These are phyloP conservation scores for Rhopalosiphum nymphaeae DNA, from an alignment of 2,888 invertebrate species.

Conservation along the genomic window DNA sequence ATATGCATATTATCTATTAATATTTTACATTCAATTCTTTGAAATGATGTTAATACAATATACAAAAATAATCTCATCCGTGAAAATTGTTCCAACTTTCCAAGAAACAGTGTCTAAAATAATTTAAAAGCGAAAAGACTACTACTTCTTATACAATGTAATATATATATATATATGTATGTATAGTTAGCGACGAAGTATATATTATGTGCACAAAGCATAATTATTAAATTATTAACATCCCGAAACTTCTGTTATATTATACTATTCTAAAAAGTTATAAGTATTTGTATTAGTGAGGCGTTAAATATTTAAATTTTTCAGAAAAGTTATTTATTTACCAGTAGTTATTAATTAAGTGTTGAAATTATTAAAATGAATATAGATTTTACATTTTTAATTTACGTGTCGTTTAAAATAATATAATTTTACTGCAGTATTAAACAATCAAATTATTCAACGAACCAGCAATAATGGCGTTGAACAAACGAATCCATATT, in stretches of 20 bases:
- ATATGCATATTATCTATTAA: not conserved
- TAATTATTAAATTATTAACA: not conserved
- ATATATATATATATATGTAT: not conserved
- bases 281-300: not conserved
- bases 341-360: not conserved
- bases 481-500: not conserved
- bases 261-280: not conserved
- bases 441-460: not conserved
- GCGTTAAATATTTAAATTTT: not conserved
- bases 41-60: not conserved
- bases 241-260: not conserved
- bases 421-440: not conserved
- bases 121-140: not conserved
- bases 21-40: not conserved
- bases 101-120: not conserved
- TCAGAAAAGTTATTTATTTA: not conserved
- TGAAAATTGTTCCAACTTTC: not conserved
- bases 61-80: conserved; percentile 13
- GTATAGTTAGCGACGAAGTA: not conserved
- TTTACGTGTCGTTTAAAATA: not conserved
- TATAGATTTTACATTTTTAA: not conserved
- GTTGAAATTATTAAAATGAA: not conserved
- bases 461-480: not conserved
- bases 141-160: not conserved
- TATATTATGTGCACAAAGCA: not conserved